Evolutionary conservation across 2,797 vertebrate genomes (phyloP).

Genomic region (Eutrigla gurnardus): DNA sequence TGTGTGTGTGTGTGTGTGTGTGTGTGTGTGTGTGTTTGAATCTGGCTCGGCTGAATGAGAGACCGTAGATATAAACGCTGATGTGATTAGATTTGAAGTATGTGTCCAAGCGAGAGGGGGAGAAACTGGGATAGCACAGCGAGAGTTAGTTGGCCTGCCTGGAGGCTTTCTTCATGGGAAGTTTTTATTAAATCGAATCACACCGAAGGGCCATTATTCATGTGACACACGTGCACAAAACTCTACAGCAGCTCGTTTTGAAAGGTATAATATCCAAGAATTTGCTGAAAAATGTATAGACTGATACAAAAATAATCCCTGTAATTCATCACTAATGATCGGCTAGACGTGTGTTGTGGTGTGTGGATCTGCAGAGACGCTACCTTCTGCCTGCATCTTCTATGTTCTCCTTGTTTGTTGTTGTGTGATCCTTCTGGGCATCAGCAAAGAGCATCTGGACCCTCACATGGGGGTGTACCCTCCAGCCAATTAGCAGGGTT

Average conservation of each 20-base stretch:
- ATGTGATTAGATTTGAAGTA: slow-evolving; percentile 33
- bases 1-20: background rate
- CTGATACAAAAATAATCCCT: too few relatives aligned
- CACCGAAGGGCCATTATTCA: background rate
- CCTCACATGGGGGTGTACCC: too few relatives aligned
- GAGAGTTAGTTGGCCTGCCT: slow-evolving; percentile 13
- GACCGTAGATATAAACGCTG: slow-evolving; percentile 3
- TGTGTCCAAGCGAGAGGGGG: background rate
- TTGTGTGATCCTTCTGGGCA: too few relatives aligned
- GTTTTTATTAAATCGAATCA: slow-evolving; percentile 15
- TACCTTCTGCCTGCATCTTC: too few relatives aligned
- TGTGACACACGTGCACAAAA: background rate
- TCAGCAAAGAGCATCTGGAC: too few relatives aligned
- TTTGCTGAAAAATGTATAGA: too few relatives aligned
- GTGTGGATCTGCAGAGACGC: too few relatives aligned
- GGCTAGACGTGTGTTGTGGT: too few relatives aligned
- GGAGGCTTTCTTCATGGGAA: background rate
- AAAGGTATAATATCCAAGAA: background rate
- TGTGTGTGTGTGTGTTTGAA: slow-evolving; percentile 3
- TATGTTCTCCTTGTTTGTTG: too few relatives aligned
- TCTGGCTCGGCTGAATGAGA: slow-evolving; percentile 6
- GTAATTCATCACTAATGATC: too few relatives aligned
- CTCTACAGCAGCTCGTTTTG: background rate
- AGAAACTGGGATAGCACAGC: slow-evolving; percentile 4
- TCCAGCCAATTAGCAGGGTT: too few relatives aligned